Base-by-base conservation (phyloP, 2,888 invertebrate genomes). In the Deilephila porcellus region DNA sequence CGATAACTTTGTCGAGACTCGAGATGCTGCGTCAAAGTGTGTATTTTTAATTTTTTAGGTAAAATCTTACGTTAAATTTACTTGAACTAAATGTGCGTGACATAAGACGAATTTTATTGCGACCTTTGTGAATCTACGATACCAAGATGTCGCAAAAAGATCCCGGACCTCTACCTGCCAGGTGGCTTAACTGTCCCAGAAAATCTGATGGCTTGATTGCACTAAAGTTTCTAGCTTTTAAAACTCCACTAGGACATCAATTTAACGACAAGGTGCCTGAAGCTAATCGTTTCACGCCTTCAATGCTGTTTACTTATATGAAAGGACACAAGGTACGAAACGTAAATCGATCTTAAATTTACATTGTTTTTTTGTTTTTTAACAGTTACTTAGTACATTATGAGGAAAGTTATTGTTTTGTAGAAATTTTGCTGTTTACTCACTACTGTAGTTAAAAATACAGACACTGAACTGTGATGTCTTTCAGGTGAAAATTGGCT, bases 141-240 rank as follows among this genome's bases (percentile, higher is more conserved):
- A 72, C 70, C 78, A 88, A 67, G 76, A 94, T 94, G 94, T 86
- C 93, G 67, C 86, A 88, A 76, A 87, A 87, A 79, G 92, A 93
- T 81, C 85, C 93, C 17, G 93, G 97, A 32, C 96, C 97, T n/a
- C 93, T 98, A 75, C 98, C 98, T 19, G 96, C 96, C 81, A 96
- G 98, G 79, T 98, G 98, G 98, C 93, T 98, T 20, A 96, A 97
- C 78, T 98, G 98, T 88, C 98, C 98, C 72, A 95, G 98, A 80
- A 98, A 98, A 91, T 96, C 98, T 34, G 93, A 95, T 52, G 95
- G 93, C 70, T 90, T 98, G 71, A 96, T 98, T 74, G 96, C 96
- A 62, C 96, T 97, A 71, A 97, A 98, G 86, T 99, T 99, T 90
- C 92, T 99, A 75, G 98, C 98, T 5, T 98, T 99, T 89, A 99